These are phyloP conservation scores for Alosa alosa DNA, from an alignment of 2,113 vertebrate genomes.

Conservation along the genomic window DNA sequence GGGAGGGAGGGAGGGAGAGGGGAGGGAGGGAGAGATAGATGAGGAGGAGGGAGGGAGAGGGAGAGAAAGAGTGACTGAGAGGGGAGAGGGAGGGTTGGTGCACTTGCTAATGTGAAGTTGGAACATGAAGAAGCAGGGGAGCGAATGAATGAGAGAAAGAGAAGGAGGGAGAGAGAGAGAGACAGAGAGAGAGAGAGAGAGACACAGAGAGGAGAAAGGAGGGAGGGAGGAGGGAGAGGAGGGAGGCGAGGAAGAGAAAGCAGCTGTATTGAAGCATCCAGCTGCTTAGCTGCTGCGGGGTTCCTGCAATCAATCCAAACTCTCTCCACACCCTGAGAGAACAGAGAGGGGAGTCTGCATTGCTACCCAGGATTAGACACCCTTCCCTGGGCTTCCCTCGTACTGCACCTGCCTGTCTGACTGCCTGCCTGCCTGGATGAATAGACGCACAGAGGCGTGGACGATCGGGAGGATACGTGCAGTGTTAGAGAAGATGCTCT, in stretches of 20 bases:
- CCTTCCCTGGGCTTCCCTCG: neutral
- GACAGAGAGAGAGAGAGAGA: neutral
- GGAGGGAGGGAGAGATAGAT: constrained; percentile 29
- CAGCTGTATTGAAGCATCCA: neutral
- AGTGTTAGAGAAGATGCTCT: too few relatives aligned
- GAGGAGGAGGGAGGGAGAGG: constrained; percentile 21
- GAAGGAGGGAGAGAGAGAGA: constrained; percentile 4
- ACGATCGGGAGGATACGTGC: too few relatives aligned
- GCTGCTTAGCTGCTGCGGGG: neutral
- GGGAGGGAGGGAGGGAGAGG: neutral
- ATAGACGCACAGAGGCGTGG: neutral
- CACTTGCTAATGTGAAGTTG: constrained; percentile 7
- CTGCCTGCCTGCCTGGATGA: neutral
- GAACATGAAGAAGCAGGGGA: neutral
- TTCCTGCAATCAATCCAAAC: too few relatives aligned
- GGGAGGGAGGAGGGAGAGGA: neutral
- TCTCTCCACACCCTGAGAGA: too few relatives aligned
- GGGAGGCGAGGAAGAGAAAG: neutral
- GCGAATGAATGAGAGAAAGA: neutral
- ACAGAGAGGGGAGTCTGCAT: neutral
- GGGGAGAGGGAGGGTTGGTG: neutral
- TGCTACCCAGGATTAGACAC: neutral
- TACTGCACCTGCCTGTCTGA: neutral
- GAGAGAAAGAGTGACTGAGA: constrained; percentile 35
- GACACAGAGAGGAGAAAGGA: neutral